Evolutionary conservation across 2,113 vertebrate genomes (phyloP), one percentile per base, ranked within the genome.

Genomic region (Rhinoderma darwinii): DNA sequence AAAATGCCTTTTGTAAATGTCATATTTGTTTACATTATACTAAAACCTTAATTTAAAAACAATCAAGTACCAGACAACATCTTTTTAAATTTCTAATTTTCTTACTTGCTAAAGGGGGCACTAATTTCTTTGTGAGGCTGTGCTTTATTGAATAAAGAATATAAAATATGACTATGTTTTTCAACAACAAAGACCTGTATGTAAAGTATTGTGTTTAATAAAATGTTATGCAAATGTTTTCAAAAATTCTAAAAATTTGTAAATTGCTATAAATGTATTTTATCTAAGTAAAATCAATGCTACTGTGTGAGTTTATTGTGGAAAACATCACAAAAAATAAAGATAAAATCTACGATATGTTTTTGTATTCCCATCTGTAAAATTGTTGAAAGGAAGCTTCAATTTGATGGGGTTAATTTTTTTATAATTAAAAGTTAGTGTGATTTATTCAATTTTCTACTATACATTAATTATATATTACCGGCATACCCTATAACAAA

Each of bases 241-340:
- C 93, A 93, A 92, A 43, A 93, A 72, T 41, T 91, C 89, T 91
- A 93, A 89, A 91, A 93, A 93, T 96, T 96, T 96, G 94, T 96
- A 95, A 94, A 96, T 92, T 94, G 94, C 94, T 95, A 94, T 94
- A 94, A 94, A 95, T 94, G 95, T 96, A 96, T 96, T 95, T 96
- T 95, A 94, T 96, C 84, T 95, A 95, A 93, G 92, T 91, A 92
- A 95, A 91, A 95, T 93, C 90, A 91, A 91, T 93, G 93, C 94
- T 95, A 94, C 90, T 89, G 93, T 95, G 94, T 95, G 93, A 93
- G 92, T 95, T 95, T 93, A 94, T 93, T 94, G 95, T 96, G 94
- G 92, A 94, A 94, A 87, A 94, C 92, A 94, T 95, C 92, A 94
- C 95, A 93, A 92, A 95, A 80, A 96, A 96, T 95, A 95, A 96